Evolutionary conservation across 2,797 vertebrate genomes (phyloP).

Genomic region (Oreonectes daqikongensis): DNA sequence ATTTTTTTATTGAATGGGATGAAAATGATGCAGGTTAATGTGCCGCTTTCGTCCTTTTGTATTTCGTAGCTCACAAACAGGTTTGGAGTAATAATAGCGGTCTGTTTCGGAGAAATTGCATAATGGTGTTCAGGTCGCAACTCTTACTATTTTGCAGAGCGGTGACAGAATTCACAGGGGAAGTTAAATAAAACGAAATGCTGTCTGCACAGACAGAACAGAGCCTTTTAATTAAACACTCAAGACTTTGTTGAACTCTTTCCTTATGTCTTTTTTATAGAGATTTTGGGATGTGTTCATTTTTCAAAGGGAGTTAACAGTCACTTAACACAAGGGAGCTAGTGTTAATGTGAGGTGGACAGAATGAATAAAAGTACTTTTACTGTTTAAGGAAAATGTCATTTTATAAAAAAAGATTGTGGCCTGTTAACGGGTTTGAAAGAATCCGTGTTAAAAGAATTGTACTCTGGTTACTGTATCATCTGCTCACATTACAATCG

Average conservation of each 20-base stretch:
- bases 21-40: background rate
- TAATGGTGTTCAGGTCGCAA: constrained; percentile 43
- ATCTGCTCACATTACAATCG: constrained; percentile 39
- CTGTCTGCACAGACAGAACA: constrained; percentile 46
- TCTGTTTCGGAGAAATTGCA: constrained; percentile 37
- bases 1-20: background rate
- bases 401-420: constrained; percentile 9
- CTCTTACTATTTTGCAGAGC: constrained; percentile 55
- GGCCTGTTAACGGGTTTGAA: constrained; percentile 6
- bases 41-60: background rate
- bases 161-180: constrained; percentile 63
- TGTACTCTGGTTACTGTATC: constrained; percentile 21
- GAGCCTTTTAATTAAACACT: constrained; percentile 57
- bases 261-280: constrained; percentile 33
- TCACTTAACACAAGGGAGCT: background rate
- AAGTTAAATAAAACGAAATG: constrained; percentile 53
- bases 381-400: background rate
- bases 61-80: constrained; percentile 28
- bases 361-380: background rate
- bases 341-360: background rate
- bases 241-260: constrained; percentile 51
- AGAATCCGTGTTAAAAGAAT: constrained; percentile 17
- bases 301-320: background rate
- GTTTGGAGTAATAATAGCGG: constrained; percentile 34
- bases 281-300: constrained; percentile 9